Evolutionary conservation across 2,888 invertebrate genomes (phyloP).

Genomic region (Mactromeris polynyma): DNA sequence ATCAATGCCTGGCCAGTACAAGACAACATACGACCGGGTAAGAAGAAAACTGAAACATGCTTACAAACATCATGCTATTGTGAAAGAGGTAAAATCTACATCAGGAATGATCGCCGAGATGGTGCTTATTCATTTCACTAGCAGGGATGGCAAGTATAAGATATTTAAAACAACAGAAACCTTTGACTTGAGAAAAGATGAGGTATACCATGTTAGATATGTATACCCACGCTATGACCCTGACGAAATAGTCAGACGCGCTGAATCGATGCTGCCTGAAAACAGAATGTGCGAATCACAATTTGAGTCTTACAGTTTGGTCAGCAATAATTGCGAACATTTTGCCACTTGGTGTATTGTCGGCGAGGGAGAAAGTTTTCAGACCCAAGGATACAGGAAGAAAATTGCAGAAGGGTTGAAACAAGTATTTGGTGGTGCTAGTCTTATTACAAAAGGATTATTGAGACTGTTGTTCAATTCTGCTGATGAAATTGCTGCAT

Average conservation of each 20-base stretch:
- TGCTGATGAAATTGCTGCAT: constrained; percentile 16
- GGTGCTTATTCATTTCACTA: constrained; percentile 33
- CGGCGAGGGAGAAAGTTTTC: constrained; percentile 5
- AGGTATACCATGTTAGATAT: constrained; percentile 14
- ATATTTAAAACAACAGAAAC: neutral
- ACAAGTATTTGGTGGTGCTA: neutral
- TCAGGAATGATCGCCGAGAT: neutral
- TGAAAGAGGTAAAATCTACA: constrained; percentile 21
- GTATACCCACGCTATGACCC: neutral
- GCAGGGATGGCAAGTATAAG: neutral
- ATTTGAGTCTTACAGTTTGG: neutral
- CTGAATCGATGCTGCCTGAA: neutral
- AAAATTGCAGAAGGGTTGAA: neutral
- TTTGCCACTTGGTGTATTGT: constrained; percentile 21
- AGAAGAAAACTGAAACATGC: neutral
- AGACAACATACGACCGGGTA: neutral
- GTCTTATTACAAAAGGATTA: neutral
- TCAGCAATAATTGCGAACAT: constrained; percentile 8
- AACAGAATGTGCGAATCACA: neutral
- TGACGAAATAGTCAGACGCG: constrained; percentile 13
- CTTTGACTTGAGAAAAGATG: neutral
- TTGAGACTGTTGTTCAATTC: neutral
- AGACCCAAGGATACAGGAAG: neutral
- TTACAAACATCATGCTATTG: constrained; percentile 46
- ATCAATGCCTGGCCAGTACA: constrained; percentile 24